A percentile compares a stretch with the other conserved stretches of the same genome.
Evolutionary conservation across 53 echinoderm and acorn worm genomes (phyloP).

Genomic region (Echinometra lucunter): DNA sequence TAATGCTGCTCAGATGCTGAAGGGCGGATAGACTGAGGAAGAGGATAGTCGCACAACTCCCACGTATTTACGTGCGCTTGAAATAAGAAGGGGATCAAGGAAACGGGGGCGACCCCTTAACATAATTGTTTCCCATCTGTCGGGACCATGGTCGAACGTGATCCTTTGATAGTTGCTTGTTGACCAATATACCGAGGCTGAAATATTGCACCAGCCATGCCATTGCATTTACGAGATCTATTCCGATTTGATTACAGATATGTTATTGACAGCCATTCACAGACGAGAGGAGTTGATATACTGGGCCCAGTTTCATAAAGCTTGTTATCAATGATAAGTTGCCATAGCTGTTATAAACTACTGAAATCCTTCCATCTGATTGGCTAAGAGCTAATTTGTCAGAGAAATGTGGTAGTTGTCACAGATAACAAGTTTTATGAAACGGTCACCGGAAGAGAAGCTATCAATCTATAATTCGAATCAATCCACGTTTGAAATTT

Average conservation of each 20-base stretch:
- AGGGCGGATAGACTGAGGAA: not conserved
- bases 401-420: no score
- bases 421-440: no score
- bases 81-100: not conserved
- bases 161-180: not conserved
- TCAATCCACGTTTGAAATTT: no score
- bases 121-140: constrained; percentile 8
- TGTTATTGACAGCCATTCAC: no score
- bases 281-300: no score
- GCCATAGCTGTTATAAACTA: no score
- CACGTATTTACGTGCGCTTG: not conserved
- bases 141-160: not conserved
- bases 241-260: not conserved
- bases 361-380: no score
- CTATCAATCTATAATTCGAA: no score
- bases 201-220: not conserved
- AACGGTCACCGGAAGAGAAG: no score
- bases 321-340: no score
- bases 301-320: no score
- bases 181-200: not conserved
- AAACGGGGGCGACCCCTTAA: constrained; percentile 25
- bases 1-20: not conserved
- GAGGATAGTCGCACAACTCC: not conserved
- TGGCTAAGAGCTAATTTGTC: no score
- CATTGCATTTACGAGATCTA: not conserved